A percentile compares a stretch with the other conserved stretches of the same genome.
These are phyloP conservation scores for Teleogryllus oceanicus DNA, from an alignment of 2,888 invertebrate species.

Conservation along the genomic window DNA sequence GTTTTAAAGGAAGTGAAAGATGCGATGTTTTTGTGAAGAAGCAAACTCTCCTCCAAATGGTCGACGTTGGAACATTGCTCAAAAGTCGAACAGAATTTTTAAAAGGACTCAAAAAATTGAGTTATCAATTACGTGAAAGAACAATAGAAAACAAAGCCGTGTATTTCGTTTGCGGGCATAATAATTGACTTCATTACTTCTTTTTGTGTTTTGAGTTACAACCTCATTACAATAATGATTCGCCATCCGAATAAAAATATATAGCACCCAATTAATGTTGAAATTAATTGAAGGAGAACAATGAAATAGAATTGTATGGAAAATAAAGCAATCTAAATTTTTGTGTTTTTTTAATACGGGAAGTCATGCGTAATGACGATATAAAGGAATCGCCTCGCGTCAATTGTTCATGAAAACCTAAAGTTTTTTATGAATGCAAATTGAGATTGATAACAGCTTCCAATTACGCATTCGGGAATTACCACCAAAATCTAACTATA, in stretches of 20 bases:
- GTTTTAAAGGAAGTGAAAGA: too few species aligned
- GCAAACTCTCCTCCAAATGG: too few species aligned
- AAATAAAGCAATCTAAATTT: slow-evolving; percentile 8
- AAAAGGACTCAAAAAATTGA: too few species aligned
- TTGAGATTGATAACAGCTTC: too few species aligned
- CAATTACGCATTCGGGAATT: too few species aligned
- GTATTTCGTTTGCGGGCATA: neutral
- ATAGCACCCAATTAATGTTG: neutral
- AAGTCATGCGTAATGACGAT: neutral
- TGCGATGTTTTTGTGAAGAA: too few species aligned
- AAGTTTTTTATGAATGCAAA: too few species aligned
- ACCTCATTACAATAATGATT: neutral
- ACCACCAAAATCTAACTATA: too few species aligned
- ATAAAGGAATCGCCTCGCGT: too few species aligned
- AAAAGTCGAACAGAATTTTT: too few species aligned
- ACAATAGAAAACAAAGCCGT: neutral
- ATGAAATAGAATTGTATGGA: neutral
- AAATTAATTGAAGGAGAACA: slow-evolving; percentile 2
- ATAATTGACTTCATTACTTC: neutral
- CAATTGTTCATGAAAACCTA: too few species aligned
- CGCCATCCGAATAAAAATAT: neutral
- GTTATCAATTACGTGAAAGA: neutral
- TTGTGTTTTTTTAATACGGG: neutral
- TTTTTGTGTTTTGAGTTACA: neutral
- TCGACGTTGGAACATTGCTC: too few species aligned